Evolutionary conservation across 2,888 invertebrate species (phyloP).

Genomic region (Gisinianus flammeolus): DNA sequence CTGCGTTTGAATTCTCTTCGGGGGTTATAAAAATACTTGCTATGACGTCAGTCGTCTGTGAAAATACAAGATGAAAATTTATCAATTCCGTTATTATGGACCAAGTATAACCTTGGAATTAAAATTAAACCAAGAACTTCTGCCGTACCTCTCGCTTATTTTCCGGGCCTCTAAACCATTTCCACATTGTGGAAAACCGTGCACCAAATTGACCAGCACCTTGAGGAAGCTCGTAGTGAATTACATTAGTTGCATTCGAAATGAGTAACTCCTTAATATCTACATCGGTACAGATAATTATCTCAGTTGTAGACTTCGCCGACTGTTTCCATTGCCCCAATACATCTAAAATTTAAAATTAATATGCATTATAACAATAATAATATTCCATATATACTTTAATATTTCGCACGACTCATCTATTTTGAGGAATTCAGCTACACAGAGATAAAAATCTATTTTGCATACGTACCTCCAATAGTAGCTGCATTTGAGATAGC

Average conservation of each 20-base stretch:
- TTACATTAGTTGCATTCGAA: conserved; percentile 23
- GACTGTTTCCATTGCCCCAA: conserved; percentile 19
- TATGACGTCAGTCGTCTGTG: background rate
- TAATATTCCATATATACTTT: no score
- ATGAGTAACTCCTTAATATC: conserved; percentile 30
- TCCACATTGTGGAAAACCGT: conserved; percentile 17
- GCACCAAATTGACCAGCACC: background rate
- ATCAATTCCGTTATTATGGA: no score
- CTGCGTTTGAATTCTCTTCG: background rate
- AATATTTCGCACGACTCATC: no score
- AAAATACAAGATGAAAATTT: no score
- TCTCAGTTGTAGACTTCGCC: background rate
- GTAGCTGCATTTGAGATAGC: background rate
- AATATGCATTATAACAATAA: no score
- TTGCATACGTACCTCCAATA: background rate
- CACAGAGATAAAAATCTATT: no score
- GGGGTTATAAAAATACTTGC: background rate
- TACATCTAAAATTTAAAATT: background rate
- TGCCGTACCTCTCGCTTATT: background rate
- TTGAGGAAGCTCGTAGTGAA: conserved; percentile 35
- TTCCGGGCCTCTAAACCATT: conserved; percentile 4
- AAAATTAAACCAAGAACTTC: conserved; percentile 1
- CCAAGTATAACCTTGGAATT: no score
- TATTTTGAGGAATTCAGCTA: no score
- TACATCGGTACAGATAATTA: conserved; percentile 36